Conservation (phyloP, 2,113 vertebrate genomes). For the Hiodon alosoides region DNA sequence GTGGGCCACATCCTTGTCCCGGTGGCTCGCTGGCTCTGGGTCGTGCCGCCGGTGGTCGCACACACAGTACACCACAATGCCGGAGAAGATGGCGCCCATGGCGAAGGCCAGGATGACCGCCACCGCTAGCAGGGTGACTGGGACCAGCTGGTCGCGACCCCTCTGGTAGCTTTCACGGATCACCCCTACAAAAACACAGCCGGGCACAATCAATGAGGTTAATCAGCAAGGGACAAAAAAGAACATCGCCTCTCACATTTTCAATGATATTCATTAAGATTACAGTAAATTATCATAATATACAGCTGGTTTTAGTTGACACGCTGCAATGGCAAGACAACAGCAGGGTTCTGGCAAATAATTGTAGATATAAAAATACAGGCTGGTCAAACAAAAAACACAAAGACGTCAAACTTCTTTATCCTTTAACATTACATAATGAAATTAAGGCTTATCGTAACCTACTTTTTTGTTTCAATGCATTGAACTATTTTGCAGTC, state of each 20-base stretch:
- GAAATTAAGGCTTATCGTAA: no score
- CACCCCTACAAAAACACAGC: constrained; percentile 76
- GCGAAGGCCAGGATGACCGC: constrained; percentile 94
- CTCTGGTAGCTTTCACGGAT: constrained; percentile 97
- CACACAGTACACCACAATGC: constrained; percentile 91
- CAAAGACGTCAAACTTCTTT: no score
- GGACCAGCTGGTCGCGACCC: constrained; percentile 90
- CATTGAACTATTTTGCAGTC: no score
- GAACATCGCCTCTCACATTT: neutral
- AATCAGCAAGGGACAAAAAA: neutral
- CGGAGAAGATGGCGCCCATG: constrained; percentile 93
- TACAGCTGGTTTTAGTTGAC: no score
- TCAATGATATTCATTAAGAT: neutral
- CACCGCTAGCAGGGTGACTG: constrained; percentile 87
- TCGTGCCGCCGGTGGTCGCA: constrained; percentile 89
- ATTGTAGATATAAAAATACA: no score
- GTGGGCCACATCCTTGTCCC: constrained; percentile 82
- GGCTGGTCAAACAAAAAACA: no score
- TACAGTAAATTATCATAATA: neutral
- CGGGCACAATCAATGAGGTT: neutral
- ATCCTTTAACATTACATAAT: no score
- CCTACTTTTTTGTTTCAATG: no score
- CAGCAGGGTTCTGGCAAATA: no score
- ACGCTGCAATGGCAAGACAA: no score
- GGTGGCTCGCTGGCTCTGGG: constrained; percentile 71